These are phyloP conservation scores for Xiphias gladius DNA, from an alignment of 2,113 vertebrate genomes.

Conservation along the genomic window DNA sequence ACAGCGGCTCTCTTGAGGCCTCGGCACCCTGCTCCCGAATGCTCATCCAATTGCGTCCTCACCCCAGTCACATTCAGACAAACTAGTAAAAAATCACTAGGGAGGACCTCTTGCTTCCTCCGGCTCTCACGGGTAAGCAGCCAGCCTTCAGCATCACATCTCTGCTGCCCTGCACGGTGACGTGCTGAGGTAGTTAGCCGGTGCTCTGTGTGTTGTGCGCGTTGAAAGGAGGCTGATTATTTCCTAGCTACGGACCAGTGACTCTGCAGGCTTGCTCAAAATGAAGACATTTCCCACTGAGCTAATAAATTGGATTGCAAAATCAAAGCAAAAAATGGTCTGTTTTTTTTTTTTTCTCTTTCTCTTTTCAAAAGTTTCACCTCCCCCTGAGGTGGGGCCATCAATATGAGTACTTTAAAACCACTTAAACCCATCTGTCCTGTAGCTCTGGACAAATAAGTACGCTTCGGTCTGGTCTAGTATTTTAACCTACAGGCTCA, in stretches of 20 bases:
- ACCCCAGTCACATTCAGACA: conserved; percentile 19
- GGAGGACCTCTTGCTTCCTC: conserved; percentile 19
- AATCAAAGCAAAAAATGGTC: conserved; percentile 46
- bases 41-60: conserved; percentile 42
- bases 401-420: conserved; percentile 47
- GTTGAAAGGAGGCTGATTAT: conserved; percentile 56
- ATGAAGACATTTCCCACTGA: conserved; percentile 63
- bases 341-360: conserved; percentile 19
- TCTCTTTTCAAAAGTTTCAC: conserved; percentile 27
- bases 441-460: conserved; percentile 31
- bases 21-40: conserved; percentile 23
- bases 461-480: not conserved
- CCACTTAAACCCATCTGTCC: conserved; percentile 56
- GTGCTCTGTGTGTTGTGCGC: conserved; percentile 38
- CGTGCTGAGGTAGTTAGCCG: conserved; percentile 40
- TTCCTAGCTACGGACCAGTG: conserved; percentile 58
- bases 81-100: conserved; percentile 21
- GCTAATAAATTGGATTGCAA: conserved; percentile 66
- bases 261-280: conserved; percentile 63
- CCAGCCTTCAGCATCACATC: conserved; percentile 30
- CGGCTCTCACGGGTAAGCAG: conserved; percentile 25
- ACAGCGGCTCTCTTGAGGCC: conserved; percentile 12
- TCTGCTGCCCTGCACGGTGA: not conserved
- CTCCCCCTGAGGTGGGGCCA: conserved; percentile 38
- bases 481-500: conserved; percentile 1